Base-by-base conservation (phyloP, 2,888 invertebrate species). In the Drosophila percnosoma region DNA sequence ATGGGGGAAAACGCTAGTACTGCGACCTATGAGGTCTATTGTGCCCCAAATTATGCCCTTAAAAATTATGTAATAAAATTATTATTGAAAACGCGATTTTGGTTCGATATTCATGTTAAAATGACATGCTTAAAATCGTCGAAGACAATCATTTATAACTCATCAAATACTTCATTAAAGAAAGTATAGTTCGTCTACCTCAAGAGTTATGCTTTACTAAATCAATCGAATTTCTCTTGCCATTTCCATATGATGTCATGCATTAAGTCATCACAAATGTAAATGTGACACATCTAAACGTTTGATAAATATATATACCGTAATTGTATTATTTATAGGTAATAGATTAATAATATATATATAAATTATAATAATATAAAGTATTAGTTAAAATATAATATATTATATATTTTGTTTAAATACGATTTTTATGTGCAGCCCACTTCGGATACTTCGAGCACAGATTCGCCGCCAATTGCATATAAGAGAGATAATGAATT, bases 391-490 rank as follows among this genome's bases (percentile, higher is more conserved):
- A n/a, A 18, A 40, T 51, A 24, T 24, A 5, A 33, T 36, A 27
- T 11, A 29, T 31, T 18, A 21, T 34, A 3, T 11, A 31, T n/a
- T 34, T 27, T 34, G 27, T 33, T 7, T 29, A 13, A 18, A 29
- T 24, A 31, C 62, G 18, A 51, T 31, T 42, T 15, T 10, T 33
- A 55, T 36, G n/a, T 84, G 4, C 95, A 95, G 82, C 96, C 95
- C 64, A 95, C 96, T 78, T 95, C 95, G 64, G 95, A 96, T 91
- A 95, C 95, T 54, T 95, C 95, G 86, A 96, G 96, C 92, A 95
- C 95, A 54, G 96, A 96, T 49, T 96, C 96, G 48, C 95, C 96
- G 13, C 94, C 94, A 72, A 91, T 93, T 64, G 91, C 91, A 61
- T 92, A 92, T 76, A 91, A 92, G 69, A 91, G 93, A 69, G 93